Conservation (phyloP, 2,797 vertebrate species). For the Pampus argenteus region DNA sequence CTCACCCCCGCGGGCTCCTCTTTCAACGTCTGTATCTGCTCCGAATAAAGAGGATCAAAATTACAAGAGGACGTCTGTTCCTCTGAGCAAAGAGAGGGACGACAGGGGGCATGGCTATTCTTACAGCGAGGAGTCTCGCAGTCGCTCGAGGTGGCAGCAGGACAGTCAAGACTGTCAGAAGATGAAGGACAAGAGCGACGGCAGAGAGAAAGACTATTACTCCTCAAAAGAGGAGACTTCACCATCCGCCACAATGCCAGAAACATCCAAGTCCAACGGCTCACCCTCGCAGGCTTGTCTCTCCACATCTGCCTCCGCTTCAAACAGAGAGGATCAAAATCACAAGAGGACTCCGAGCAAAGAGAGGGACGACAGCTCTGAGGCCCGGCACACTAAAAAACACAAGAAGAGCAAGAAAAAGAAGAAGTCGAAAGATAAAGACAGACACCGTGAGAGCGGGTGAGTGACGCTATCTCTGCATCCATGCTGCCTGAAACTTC, state of each 20-base stretch:
- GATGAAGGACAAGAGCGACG: slow-evolving; percentile 58
- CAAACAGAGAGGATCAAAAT: slow-evolving; percentile 57
- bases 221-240: slow-evolving; percentile 53
- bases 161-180: slow-evolving; percentile 52
- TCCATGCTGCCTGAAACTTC: background rate
- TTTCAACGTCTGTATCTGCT: background rate
- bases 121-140: slow-evolving; percentile 69
- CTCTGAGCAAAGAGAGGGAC: slow-evolving; percentile 62
- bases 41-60: slow-evolving; percentile 56
- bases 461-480: slow-evolving; percentile 32
- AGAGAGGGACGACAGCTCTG: slow-evolving; percentile 64
- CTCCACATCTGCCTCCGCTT: background rate
- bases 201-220: slow-evolving; percentile 66
- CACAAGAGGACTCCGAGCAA: slow-evolving; percentile 71
- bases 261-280: slow-evolving; percentile 55
- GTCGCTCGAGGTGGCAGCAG: slow-evolving; percentile 73
- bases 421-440: slow-evolving; percentile 93
- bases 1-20: slow-evolving; percentile 40
- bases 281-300: slow-evolving; percentile 39
- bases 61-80: slow-evolving; percentile 66
- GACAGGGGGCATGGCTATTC: slow-evolving; percentile 71
- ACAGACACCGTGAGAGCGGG: slow-evolving; percentile 81
- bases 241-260: slow-evolving; percentile 40
- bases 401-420: slow-evolving; percentile 95
- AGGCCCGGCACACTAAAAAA: slow-evolving; percentile 84